A percentile compares a stretch with the other conserved stretches of the same genome.
Conservation (phyloP, 2,113 vertebrate genomes). For the Loxodonta africana region DNA sequence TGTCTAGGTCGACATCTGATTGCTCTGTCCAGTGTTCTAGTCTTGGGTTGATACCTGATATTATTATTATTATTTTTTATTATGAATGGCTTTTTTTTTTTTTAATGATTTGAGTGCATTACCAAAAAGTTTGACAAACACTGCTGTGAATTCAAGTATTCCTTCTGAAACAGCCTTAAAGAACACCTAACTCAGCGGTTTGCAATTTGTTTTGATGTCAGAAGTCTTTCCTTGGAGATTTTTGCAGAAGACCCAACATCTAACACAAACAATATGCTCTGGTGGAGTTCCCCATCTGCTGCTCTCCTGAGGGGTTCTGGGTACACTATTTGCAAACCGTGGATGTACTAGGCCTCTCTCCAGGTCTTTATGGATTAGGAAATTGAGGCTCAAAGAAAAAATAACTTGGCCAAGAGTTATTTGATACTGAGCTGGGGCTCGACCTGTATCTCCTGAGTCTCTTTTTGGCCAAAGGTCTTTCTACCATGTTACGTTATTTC, state of each 20-base stretch:
- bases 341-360: not conserved
- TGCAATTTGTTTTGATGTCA: not conserved
- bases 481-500: not conserved
- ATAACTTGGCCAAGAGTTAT: not conserved
- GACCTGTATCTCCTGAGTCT: not conserved
- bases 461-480: conserved; percentile 19
- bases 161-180: conserved; percentile 44
- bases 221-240: conserved; percentile 50
- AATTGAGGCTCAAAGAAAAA: conserved; percentile 28
- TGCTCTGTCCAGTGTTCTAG: no score
- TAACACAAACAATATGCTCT: not conserved
- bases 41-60: no score
- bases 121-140: conserved; percentile 6
- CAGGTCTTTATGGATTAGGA: not conserved
- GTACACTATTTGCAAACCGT: not conserved
- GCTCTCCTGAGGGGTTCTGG: not conserved
- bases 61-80: no score
- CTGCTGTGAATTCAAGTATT: not conserved
- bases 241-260: not conserved
- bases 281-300: not conserved
- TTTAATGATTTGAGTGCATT: not conserved
- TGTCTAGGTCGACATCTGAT: no score
- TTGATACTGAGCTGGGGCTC: not conserved
- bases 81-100: not conserved
- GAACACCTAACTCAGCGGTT: conserved; percentile 1